Percentiles rank a stretch among this genome's conserved stretches.
Conservation (phyloP, 2,113 vertebrate genomes). For the Lathamus discolor region DNA sequence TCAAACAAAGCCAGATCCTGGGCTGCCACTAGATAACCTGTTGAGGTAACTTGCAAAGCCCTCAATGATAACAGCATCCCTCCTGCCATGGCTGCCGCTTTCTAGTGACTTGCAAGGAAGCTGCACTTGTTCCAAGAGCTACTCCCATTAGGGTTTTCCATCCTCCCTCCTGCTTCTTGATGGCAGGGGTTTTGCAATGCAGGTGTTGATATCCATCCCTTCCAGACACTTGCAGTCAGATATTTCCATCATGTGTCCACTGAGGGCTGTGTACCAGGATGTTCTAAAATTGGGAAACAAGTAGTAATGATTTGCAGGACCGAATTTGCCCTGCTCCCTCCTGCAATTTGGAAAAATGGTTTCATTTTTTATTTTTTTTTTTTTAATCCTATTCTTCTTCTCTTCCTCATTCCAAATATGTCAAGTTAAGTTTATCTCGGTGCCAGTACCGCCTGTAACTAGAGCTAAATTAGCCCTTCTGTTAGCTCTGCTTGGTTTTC, state of each 20-base stretch:
- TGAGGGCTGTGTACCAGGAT: neutral
- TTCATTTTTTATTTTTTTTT: neutral
- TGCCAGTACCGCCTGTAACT: neutral
- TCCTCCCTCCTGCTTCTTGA: neutral
- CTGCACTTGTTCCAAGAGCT: neutral
- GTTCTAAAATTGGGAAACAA: neutral
- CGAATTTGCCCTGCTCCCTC: neutral
- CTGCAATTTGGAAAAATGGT: neutral
- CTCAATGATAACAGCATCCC: neutral
- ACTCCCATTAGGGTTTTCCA: neutral
- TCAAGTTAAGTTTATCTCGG: neutral
- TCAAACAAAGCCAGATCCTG: neutral
- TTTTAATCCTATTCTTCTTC: neutral
- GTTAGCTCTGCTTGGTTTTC: conserved; percentile 19
- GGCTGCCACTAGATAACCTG: rapidly evolving
- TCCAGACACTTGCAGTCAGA: rapidly evolving
- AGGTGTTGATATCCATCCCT: neutral
- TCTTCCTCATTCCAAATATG: neutral
- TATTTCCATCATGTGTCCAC: neutral
- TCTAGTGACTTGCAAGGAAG: neutral
- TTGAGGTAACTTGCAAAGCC: neutral
- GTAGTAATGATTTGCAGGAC: neutral
- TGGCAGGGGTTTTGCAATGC: neutral
- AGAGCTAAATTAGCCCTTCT: conserved; percentile 6
- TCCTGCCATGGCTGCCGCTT: neutral